phyloP scores from a whole-genome alignment of 2,113 vertebrate species.

The Gila orcuttii region DNA sequence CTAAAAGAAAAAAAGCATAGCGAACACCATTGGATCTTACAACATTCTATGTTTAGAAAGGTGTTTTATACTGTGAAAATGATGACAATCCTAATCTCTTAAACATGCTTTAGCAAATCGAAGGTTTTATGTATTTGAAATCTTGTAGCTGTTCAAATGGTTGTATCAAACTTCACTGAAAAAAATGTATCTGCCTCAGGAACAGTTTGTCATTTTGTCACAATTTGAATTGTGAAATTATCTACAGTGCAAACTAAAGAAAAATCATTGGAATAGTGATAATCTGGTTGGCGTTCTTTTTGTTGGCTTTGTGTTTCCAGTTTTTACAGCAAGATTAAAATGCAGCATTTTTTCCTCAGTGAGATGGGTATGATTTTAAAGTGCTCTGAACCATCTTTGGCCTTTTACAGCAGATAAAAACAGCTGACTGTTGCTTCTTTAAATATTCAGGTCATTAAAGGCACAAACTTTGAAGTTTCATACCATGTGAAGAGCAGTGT shows the following conservation, averaged over 20 bases:
- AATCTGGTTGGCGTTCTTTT: not conserved
- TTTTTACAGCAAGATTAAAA: not conserved
- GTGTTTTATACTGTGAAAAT: conserved; percentile 8
- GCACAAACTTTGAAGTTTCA: conserved; percentile 28
- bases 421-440: conserved; percentile 6
- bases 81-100: conserved; percentile 42
- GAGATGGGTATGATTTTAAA: not conserved
- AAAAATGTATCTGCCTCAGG: conserved; percentile 47
- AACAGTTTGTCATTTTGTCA: conserved; percentile 36
- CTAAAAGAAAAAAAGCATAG: not conserved
- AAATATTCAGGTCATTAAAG: conserved; percentile 45
- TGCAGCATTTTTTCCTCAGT: not conserved
- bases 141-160: not conserved
- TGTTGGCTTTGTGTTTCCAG: not conserved
- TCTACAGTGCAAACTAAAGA: not conserved
- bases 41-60: not conserved
- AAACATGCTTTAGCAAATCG: not conserved
- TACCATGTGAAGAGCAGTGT: conserved; percentile 2
- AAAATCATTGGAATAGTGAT: not conserved
- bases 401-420: conserved; percentile 8
- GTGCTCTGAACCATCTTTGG: conserved; percentile 36
- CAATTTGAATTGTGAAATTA: conserved; percentile 18
- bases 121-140: not conserved
- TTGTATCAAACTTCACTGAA: conserved; percentile 8
- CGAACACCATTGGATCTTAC: not conserved